A percentile compares a stretch with the other conserved stretches of the same genome.
Conservation (phyloP, 2,888 invertebrate genomes). For the Morinoia aosen region DNA sequence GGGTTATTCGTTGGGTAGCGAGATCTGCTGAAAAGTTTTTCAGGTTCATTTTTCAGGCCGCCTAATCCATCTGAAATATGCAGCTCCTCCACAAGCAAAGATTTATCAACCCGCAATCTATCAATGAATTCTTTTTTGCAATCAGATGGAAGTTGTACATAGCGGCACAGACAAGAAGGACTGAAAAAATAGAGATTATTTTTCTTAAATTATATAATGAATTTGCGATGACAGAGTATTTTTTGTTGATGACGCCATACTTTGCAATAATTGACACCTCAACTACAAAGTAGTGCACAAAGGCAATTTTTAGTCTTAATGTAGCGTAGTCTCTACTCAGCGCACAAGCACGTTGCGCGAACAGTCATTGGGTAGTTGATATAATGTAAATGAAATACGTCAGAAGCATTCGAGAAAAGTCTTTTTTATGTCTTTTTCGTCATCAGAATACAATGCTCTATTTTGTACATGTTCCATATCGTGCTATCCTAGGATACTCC, state of each 20-base stretch:
- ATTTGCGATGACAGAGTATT: too few species aligned
- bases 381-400: neutral
- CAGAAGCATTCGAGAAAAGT: neutral
- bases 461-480: neutral
- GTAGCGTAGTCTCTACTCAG: too few species aligned
- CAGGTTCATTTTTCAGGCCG: neutral
- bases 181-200: too few species aligned
- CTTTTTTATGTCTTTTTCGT: neutral
- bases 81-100: neutral
- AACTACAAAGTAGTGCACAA: too few species aligned
- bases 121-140: neutral
- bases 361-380: neutral
- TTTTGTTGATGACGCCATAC: too few species aligned
- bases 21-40: neutral
- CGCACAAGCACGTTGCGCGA: too few species aligned
- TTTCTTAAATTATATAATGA: too few species aligned
- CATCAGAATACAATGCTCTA: constrained; percentile 12
- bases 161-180: too few species aligned
- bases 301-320: too few species aligned
- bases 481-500: neutral
- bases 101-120: neutral
- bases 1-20: too few species aligned
- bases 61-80: neutral
- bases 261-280: too few species aligned
- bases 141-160: neutral